phyloP scores from a whole-genome alignment of 2,797 vertebrate genomes.

The Petrocephalus schoutedeni region DNA sequence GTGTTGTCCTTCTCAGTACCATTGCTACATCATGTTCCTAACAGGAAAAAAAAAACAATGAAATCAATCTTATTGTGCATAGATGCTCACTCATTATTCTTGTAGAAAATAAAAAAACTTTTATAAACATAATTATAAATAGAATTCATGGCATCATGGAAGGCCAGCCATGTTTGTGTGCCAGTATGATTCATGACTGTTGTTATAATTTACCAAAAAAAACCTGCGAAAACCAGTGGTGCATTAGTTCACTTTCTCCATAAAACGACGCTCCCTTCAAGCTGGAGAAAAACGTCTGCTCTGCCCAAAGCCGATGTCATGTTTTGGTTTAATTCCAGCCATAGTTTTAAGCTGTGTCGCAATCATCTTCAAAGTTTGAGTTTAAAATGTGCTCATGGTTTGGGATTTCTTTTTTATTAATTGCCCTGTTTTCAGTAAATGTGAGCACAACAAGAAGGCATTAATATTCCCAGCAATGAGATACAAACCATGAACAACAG shows the following conservation, averaged over 20 bases:
- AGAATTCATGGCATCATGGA: background rate
- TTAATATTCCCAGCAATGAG: background rate
- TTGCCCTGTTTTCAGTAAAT: background rate
- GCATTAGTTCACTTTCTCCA: background rate
- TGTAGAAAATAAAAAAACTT: background rate
- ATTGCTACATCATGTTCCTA: background rate
- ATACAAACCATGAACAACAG: background rate
- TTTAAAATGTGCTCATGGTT: background rate
- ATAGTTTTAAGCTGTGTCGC: background rate
- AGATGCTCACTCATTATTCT: background rate
- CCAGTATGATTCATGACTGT: background rate
- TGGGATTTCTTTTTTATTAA: background rate
- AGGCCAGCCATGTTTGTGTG: background rate
- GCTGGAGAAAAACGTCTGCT: background rate
- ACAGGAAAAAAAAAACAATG: background rate
- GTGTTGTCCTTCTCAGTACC: background rate
- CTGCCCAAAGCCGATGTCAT: background rate
- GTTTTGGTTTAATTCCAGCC: background rate
- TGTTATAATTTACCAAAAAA: background rate
- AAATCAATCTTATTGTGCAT: background rate
- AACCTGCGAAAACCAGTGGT: background rate
- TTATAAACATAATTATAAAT: slow-evolving; percentile 9
- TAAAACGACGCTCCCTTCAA: background rate
- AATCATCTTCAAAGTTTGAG: background rate
- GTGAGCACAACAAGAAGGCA: no score